Evolutionary conservation across 2,113 vertebrate genomes (phyloP).

Genomic region (Sinosuthora webbiana): DNA sequence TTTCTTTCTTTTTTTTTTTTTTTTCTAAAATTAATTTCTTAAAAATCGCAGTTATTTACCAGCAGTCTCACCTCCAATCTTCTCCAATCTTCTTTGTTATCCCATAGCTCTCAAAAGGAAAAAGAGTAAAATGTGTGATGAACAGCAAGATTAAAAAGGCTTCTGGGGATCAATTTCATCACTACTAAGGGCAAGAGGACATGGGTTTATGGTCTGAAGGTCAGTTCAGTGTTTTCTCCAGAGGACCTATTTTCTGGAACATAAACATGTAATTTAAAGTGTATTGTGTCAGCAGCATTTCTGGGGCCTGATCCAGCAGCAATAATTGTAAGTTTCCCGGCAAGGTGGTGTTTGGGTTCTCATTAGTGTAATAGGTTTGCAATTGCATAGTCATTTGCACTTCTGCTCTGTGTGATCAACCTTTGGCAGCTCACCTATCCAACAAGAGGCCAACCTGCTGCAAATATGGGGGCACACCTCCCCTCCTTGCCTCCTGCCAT

Average conservation of each 20-base stretch:
- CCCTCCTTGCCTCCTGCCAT: not conserved
- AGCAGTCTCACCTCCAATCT: not conserved
- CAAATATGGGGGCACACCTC: accelerated
- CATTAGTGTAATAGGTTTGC: not conserved
- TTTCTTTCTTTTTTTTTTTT: not conserved
- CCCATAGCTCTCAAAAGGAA: not conserved
- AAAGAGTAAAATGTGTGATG: not conserved
- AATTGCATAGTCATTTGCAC: not conserved
- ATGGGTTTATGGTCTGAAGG: not conserved
- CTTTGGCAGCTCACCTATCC: not conserved
- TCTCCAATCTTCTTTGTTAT: not conserved
- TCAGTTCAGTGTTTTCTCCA: not conserved
- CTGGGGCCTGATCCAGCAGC: not conserved
- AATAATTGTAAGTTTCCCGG: conserved; percentile 11
- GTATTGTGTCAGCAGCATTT: not conserved
- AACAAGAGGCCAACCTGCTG: not conserved
- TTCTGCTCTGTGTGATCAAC: not conserved
- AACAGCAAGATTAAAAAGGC: not conserved
- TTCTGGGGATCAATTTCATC: not conserved
- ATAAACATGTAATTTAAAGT: conserved; percentile 28
- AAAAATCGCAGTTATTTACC: not conserved
- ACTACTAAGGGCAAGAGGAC: not conserved
- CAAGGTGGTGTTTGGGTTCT: not conserved
- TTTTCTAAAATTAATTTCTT: not conserved
- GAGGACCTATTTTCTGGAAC: conserved; percentile 5